Conservation (phyloP, 1,140 invertebrate genomes). For the Cydia amplana region DNA sequence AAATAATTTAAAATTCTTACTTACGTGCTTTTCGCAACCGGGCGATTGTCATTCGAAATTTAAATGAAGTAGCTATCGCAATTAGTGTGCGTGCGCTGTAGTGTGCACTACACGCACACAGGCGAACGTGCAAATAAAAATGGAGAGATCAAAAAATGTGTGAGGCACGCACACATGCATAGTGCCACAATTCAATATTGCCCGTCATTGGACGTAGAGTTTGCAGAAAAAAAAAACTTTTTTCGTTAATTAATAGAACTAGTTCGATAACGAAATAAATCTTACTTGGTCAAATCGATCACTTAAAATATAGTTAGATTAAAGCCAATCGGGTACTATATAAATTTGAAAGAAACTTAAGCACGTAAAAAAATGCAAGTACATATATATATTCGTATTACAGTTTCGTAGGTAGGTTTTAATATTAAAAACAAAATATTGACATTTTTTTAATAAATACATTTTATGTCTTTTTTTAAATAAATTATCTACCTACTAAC, state of each 20-base stretch:
- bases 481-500: too few species aligned
- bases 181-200: conserved; percentile 72
- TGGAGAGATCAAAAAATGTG: conserved; percentile 75
- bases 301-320: too few species aligned
- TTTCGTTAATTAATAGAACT: conserved; percentile 36
- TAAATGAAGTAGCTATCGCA: conserved; percentile 79
- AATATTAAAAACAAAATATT: too few species aligned
- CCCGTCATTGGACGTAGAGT: conserved; percentile 69
- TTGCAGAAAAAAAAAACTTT: conserved; percentile 47
- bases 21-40: conserved; percentile 54
- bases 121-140: conserved; percentile 64
- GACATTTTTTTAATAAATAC: too few species aligned
- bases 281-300: background rate
- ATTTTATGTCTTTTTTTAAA: too few species aligned
- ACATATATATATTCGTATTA: too few species aligned
- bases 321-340: too few species aligned
- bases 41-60: conserved; percentile 75
- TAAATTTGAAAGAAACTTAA: too few species aligned
- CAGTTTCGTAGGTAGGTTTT: too few species aligned
- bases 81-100: conserved; percentile 61
- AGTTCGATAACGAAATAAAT: background rate
- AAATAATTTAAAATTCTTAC: conserved; percentile 47
- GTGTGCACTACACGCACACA: conserved; percentile 59
- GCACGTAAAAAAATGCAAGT: too few species aligned
- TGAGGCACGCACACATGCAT: conserved; percentile 55